These are phyloP conservation scores for Triplophysa rosa DNA, from an alignment of 2,113 vertebrate species.

Conservation along the genomic window DNA sequence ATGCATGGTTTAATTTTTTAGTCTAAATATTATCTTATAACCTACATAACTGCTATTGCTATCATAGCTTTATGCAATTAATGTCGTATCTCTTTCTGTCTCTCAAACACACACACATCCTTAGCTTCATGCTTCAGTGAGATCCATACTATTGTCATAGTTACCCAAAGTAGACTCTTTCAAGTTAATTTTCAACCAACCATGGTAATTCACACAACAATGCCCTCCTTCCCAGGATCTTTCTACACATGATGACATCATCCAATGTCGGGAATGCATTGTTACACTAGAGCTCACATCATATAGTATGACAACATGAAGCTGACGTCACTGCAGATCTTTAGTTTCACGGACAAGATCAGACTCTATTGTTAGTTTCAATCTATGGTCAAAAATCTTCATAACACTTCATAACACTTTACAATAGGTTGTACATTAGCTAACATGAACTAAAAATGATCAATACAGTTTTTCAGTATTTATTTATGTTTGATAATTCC, in stretches of 20 bases:
- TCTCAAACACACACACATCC: not conserved
- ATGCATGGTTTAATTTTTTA: not conserved
- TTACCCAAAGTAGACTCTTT: constrained; percentile 5
- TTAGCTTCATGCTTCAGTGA: constrained; percentile 14
- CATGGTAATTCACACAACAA: not conserved
- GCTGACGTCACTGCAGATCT: not conserved
- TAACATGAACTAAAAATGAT: no score
- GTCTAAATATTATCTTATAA: not conserved
- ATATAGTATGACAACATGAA: constrained; percentile 6
- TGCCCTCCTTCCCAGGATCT: not conserved
- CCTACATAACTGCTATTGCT: no score
- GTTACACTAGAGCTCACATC: not conserved
- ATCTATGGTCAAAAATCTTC: no score
- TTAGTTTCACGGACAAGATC: not conserved
- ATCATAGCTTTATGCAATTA: not conserved
- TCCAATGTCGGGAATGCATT: not conserved
- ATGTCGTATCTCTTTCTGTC: not conserved
- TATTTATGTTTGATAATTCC: no score
- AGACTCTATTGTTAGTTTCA: no score
- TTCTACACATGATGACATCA: not conserved
- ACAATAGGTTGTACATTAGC: no score
- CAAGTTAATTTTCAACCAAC: not conserved
- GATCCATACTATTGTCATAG: not conserved
- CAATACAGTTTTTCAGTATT: no score
- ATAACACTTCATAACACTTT: no score